phyloP scores from a whole-genome alignment of 1,140 invertebrate species.

The Cyrtorhinus lividipennis region DNA sequence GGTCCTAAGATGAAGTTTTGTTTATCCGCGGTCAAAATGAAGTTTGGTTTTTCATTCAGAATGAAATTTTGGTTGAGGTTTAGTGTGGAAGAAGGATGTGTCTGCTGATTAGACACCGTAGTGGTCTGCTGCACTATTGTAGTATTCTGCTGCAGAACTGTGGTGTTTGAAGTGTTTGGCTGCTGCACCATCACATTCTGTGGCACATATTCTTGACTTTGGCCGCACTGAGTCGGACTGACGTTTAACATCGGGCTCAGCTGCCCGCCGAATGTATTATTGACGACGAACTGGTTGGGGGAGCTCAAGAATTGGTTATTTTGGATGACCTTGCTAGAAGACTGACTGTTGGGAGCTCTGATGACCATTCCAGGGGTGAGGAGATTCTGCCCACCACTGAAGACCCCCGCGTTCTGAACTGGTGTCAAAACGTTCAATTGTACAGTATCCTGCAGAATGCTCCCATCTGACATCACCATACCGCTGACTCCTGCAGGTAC shows the following conservation, averaged over 20 bases:
- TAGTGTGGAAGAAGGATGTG: slow-evolving; percentile 20
- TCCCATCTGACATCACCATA: slow-evolving; percentile 52
- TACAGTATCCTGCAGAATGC: slow-evolving; percentile 47
- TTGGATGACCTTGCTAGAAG: slow-evolving; percentile 20
- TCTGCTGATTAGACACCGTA: slow-evolving; percentile 55
- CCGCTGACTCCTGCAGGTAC: slow-evolving; percentile 63
- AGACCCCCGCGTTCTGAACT: slow-evolving; percentile 42
- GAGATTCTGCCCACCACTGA: slow-evolving; percentile 42
- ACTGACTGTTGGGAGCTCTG: slow-evolving; percentile 38
- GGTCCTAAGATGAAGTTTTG: slow-evolving; percentile 27
- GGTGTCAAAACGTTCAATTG: slow-evolving; percentile 63
- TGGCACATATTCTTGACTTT: slow-evolving; percentile 13
- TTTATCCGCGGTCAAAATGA: slow-evolving; percentile 26
- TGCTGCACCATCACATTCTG: slow-evolving; percentile 19
- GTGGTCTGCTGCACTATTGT: slow-evolving; percentile 51
- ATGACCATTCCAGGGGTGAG: slow-evolving; percentile 64
- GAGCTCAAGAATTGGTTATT: slow-evolving; percentile 32
- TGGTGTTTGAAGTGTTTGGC: slow-evolving; percentile 29
- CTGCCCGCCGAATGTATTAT: slow-evolving; percentile 57
- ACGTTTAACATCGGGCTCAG: slow-evolving; percentile 60
- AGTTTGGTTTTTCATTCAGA: slow-evolving; percentile 26
- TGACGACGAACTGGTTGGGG: slow-evolving; percentile 57
- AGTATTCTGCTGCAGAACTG: slow-evolving; percentile 44
- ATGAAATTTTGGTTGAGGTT: slow-evolving; percentile 25
- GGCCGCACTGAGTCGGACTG: slow-evolving; percentile 39